Conservation (phyloP, 2,797 vertebrate genomes). For the Crenuchus spilurus region DNA sequence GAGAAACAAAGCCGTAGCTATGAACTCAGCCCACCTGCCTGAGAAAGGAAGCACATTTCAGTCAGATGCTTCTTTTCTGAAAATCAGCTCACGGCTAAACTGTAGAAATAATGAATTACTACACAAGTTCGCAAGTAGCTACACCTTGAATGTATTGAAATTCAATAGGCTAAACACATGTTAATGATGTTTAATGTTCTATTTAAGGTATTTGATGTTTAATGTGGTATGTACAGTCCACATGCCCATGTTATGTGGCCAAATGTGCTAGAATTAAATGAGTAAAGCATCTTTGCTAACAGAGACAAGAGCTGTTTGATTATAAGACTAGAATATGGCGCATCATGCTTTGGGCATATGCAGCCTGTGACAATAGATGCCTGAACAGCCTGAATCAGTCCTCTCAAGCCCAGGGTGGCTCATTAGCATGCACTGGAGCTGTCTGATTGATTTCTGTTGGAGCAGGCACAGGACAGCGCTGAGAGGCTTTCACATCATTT, state of each 20-base stretch:
- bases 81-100: background rate
- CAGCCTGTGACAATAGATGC: conserved; percentile 8
- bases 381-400: conserved; percentile 30
- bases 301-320: conserved; percentile 14
- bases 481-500: conserved; percentile 57
- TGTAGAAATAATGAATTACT: background rate
- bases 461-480: conserved; percentile 40
- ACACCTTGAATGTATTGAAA: background rate
- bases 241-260: background rate
- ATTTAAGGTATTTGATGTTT: too few relatives aligned
- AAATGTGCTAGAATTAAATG: background rate
- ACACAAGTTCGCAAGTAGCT: background rate
- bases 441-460: conserved; percentile 55
- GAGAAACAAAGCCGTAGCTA: background rate
- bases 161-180: background rate
- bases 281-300: background rate
- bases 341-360: background rate
- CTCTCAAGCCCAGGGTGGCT: conserved; percentile 26
- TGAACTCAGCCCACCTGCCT: background rate
- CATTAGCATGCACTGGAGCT: conserved; percentile 54
- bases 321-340: background rate
- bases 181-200: too few relatives aligned
- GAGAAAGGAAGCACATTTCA: background rate
- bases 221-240: too few relatives aligned
- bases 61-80: background rate